Evolutionary conservation across 2,888 invertebrate species (phyloP), one percentile per base, ranked within the genome.

Genomic region (Formica aserva): DNA sequence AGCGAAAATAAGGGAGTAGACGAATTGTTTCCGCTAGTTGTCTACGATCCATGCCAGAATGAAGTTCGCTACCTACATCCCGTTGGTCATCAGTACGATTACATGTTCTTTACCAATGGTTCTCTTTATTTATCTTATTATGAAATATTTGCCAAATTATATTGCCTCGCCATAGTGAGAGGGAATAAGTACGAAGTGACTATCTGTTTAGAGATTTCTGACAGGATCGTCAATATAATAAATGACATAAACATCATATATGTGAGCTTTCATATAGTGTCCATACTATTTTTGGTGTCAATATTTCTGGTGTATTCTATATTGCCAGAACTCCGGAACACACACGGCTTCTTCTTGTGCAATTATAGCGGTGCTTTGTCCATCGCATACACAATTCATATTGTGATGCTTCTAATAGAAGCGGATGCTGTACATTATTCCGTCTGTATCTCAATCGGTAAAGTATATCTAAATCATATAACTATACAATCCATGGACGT

Each of bases 281-380:
- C 95, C 1, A 85, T 92, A 26, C 92, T 93, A 0, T 95, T 94
- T 32, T 88, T 95, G 1, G 3, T 94, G 4, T 80, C 87, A 3
- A 95, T 94, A 0, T 92, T 94, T 18, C 13, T 94, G 41, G 91
- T 94, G 29, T 94, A 95, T 80, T 87, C 90, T 13, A 62, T 94
- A 18, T 75, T 94, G 5, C 93, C 94, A 1, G 93, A 94, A 45
- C 83, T 95, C 67, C 88, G 88, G 48, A 95, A 94, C 63, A 90
- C 95, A 67, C 95, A 95, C 35, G 95, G 95, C 0, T 83, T 82
- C 4, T 93, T 92, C 0, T 87, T 95, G 11, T 92, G 94, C 29
- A 89, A n/a, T 48, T 91, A 62, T 92, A 95, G 48, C 86, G 89
- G 94, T 0, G 88, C 87, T 22, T 89, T 95, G 32, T 80, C 92